phyloP scores from a whole-genome alignment of 2,797 vertebrate species.

The Gymnoscopelus microlampas region DNA sequence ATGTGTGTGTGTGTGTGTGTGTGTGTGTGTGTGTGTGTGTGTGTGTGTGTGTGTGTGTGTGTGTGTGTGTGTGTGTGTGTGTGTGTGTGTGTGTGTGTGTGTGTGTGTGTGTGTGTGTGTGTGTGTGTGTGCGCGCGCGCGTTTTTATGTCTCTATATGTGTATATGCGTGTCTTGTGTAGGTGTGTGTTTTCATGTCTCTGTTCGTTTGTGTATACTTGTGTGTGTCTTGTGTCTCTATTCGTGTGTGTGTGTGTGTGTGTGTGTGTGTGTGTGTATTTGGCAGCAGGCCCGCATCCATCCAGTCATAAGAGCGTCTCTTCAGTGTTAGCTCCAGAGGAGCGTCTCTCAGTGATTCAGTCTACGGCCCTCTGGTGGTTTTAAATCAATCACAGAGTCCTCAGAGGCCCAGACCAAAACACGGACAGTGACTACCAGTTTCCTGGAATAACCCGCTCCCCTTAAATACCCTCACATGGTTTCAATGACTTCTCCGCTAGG shows the following conservation, averaged over 20 bases:
- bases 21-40: constrained; percentile 19
- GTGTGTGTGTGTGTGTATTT: constrained; percentile 31
- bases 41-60: constrained; percentile 44
- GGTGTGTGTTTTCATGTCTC: constrained; percentile 5
- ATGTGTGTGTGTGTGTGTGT: constrained; percentile 17
- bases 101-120: constrained; percentile 39
- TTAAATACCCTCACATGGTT: constrained; percentile 72
- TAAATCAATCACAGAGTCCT: constrained; percentile 72
- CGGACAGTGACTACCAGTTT: constrained; percentile 73
- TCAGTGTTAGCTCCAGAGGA: constrained; percentile 30
- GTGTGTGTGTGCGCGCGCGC: constrained; percentile 44
- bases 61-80: constrained; percentile 34
- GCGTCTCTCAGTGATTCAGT: constrained; percentile 43
- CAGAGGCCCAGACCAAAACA: constrained; percentile 53
- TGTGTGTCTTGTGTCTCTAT: constrained; percentile 12
- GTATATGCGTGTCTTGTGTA: too few relatives aligned
- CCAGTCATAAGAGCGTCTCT: constrained; percentile 33
- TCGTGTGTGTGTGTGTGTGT: constrained; percentile 15
- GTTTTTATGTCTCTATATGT: too few relatives aligned
- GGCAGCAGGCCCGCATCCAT: constrained; percentile 41
- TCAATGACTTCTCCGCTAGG: constrained; percentile 63
- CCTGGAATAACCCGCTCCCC: constrained; percentile 66
- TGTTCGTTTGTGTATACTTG: background rate
- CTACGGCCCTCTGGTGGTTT: constrained; percentile 62
- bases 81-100: constrained; percentile 25